These are phyloP conservation scores for Tryphoninae sp. DNA, from an alignment of 2,888 invertebrate species.

Conservation along the genomic window DNA sequence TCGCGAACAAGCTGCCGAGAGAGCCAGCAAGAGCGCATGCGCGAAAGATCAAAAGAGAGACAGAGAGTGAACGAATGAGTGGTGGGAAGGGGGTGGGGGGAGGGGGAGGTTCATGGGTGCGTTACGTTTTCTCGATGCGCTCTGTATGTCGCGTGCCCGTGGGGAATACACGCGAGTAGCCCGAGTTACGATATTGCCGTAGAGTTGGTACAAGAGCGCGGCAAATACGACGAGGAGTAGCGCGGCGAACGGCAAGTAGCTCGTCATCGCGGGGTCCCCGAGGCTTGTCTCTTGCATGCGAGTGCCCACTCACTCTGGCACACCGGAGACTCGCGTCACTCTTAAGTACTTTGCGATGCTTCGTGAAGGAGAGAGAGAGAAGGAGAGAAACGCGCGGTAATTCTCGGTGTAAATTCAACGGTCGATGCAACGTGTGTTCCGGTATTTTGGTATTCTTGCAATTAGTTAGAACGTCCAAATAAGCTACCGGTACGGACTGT, in stretches of 20 bases:
- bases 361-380: slow-evolving; percentile 18
- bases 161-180: slow-evolving; percentile 40
- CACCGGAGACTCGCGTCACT: slow-evolving; percentile 38
- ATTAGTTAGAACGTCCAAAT: slow-evolving; percentile 28
- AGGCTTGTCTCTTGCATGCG: slow-evolving; percentile 45
- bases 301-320: slow-evolving; percentile 21
- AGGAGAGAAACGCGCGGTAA: slow-evolving; percentile 46
- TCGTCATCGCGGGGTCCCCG: slow-evolving; percentile 57
- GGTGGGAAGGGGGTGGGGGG: background rate
- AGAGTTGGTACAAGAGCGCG: slow-evolving; percentile 11
- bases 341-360: slow-evolving; percentile 31
- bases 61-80: background rate
- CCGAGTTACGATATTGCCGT: slow-evolving; percentile 47
- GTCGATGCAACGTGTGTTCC: slow-evolving; percentile 33
- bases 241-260: slow-evolving; percentile 39
- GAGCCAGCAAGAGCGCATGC: slow-evolving; percentile 18
- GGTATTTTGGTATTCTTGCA: slow-evolving; percentile 25
- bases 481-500: slow-evolving; percentile 43
- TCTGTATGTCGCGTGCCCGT: slow-evolving; percentile 61
- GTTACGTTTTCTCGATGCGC: slow-evolving; percentile 60
- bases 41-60: no score
- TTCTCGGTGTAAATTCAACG: slow-evolving; percentile 58
- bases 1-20: slow-evolving; percentile 24
- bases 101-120: slow-evolving; percentile 30
- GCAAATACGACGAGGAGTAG: slow-evolving; percentile 16